Evolutionary conservation across 1,140 invertebrate species (phyloP), one percentile per base, ranked within the genome.

Genomic region (Caenorhabditis remanei): DNA sequence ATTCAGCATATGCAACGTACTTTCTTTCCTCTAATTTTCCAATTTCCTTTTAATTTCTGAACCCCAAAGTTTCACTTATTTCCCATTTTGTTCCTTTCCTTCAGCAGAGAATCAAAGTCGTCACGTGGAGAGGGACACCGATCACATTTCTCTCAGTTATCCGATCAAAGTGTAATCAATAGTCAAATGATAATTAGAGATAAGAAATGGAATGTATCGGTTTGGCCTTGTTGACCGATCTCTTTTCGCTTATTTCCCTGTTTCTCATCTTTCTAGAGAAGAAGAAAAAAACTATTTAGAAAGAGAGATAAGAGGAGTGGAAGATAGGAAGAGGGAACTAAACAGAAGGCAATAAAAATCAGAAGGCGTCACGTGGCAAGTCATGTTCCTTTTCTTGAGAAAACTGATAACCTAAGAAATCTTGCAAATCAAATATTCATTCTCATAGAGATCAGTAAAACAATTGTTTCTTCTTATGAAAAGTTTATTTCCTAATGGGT

Each of bases 101-200:
- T 16, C 50, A 13, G 50, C 50, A 53, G 50, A 53, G 16, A 16
- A 13, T 53, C 9, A 53, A 53, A 16, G 16, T 53, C 56, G 3
- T 58, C 56, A 58, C 56, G 56, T 58, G 56, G 56, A n/a, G 4
- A 16, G 9, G 50, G 50, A 53, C 50, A 53, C 50, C 50, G 13
- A 53, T 61, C 56, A 61, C 56, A 61, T 61, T 61, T 58, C 4
- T 16, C 14, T 50, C 50, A 32, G 32, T 1, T 32, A 32, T 32
- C 2, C 32, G 1, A 32, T 32, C 32, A 32, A 32, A 32, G 32
- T 58, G 16, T 61, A 61, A 65, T 65, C 24, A 40, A 16, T 40
- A 71, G 65, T 43, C 67, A 71, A 71, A 71, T 71, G 67, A 71
- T 71, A 71, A 71, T 46, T 71, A 40, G 56, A 58, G 16, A 58